Percentiles rank a stretch among this genome's conserved stretches.
Conservation (phyloP, 1,140 invertebrate genomes). For the Asobara japonica region DNA sequence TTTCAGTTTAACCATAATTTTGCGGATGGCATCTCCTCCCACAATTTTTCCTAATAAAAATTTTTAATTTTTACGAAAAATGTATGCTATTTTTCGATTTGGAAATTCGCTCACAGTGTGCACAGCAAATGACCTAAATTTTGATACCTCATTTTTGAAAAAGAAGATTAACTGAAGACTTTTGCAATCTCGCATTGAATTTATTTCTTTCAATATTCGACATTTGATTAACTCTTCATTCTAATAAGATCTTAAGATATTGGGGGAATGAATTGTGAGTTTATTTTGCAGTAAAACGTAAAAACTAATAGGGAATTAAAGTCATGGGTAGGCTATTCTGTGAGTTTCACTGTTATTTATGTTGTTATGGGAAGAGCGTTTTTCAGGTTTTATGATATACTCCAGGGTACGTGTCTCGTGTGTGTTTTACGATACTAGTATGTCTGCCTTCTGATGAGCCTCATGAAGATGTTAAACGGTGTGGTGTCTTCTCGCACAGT, state of each 20-base stretch:
- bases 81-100: too few relatives aligned
- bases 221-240: too few relatives aligned
- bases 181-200: too few relatives aligned
- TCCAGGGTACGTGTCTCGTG: neutral
- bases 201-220: neutral
- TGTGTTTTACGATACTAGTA: neutral
- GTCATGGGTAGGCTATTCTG: neutral
- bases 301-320: neutral
- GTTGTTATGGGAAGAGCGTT: neutral
- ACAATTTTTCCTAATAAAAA: too few relatives aligned
- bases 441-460: neutral
- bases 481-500: neutral
- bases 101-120: too few relatives aligned
- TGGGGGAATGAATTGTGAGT: too few relatives aligned
- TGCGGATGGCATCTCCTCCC: neutral
- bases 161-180: too few relatives aligned
- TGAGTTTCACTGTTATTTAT: neutral
- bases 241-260: too few relatives aligned
- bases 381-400: neutral
- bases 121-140: too few relatives aligned
- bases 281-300: neutral
- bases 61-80: neutral
- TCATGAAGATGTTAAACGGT: constrained; percentile 4
- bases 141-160: too few relatives aligned
- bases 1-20: too few relatives aligned